Base-by-base conservation (phyloP, 2,113 vertebrate genomes). In the Perognathus longimembris region DNA sequence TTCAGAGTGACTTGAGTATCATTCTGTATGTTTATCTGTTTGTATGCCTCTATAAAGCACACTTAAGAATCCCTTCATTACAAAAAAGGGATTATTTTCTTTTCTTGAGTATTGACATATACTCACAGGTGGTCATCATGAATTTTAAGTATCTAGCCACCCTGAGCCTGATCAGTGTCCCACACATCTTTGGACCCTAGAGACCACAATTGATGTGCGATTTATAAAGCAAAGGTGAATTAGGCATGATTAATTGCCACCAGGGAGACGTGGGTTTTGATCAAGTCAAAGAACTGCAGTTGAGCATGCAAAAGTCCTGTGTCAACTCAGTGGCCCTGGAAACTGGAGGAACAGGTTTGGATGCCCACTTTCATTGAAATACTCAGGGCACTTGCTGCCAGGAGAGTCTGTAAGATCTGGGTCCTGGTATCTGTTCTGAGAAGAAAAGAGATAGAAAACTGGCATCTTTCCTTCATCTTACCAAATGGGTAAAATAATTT, bases 281-380 rank as follows among this genome's bases (percentile, higher is more conserved):
- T 88, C 74, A 83, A 82, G 70, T 75, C 64, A 57, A 87, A 74
- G 70, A 91, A 71, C 82, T 82, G 89, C 80, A 96, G 42, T 12
- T 2, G 74, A 90, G 95, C 94, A 91, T 5, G 1, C 15, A 30
- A 24, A 15, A n/a, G 0, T 0, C 40, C 26, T 12, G 77, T 93
- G 93, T 94, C 97, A 96, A 67, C 50, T 74, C 85, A 7, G 67
- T 83, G 91, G 89, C 74, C 85, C 83, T 85, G 84, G 64, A 94
- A 97, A 97, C 94, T 94, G 92, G 96, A 6, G 34, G 92, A 94
- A 97, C 95, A 3, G 89, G 95, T 97, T 96, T 96, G 77, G 77
- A 77, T 85, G 28, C 38, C 94, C 81, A 64, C 85, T 95, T 91
- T 96, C 87, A 94, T 96, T 81, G 78, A 22, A 87, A 93, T 93